phyloP scores from a whole-genome alignment of 1,140 invertebrate species.

The Bactericera cockerelli region DNA sequence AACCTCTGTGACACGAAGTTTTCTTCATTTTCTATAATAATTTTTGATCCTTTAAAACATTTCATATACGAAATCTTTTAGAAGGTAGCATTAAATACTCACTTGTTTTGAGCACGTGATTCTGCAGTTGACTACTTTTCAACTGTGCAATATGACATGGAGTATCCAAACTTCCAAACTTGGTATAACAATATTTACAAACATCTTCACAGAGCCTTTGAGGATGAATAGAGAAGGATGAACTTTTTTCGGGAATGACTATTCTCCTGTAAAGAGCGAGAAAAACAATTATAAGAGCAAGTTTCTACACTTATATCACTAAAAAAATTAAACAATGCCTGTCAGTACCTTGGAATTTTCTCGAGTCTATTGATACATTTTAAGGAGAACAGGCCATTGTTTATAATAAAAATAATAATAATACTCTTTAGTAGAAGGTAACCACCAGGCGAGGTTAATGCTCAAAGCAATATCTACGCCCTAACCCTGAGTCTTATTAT shows the following conservation, averaged over 20 bases:
- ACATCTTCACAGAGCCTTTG: constrained; percentile 59
- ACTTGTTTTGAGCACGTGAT: no score
- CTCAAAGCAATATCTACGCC: no score
- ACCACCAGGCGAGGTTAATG: no score
- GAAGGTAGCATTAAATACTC: no score
- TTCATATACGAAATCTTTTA: no score
- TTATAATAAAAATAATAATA: no score
- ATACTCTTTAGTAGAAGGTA: no score
- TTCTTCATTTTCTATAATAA: no score
- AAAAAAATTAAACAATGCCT: not conserved
- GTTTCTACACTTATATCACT: not conserved
- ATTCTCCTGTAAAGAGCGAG: constrained; percentile 24
- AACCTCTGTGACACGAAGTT: no score
- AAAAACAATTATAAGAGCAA: not conserved
- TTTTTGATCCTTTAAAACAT: no score
- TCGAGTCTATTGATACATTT: not conserved
- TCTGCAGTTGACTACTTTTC: constrained; percentile 37
- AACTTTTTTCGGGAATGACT: constrained; percentile 70
- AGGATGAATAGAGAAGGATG: constrained; percentile 69
- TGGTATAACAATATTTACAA: constrained; percentile 68
- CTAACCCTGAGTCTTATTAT: no score
- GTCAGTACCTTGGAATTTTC: not conserved
- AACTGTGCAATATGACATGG: constrained; percentile 71
- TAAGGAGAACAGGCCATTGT: not conserved
- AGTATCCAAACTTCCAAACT: constrained; percentile 67